Percentiles rank a stretch among this genome's conserved stretches.
These are phyloP conservation scores for Falco naumanni DNA, from an alignment of 2,797 vertebrate species.

Conservation along the genomic window DNA sequence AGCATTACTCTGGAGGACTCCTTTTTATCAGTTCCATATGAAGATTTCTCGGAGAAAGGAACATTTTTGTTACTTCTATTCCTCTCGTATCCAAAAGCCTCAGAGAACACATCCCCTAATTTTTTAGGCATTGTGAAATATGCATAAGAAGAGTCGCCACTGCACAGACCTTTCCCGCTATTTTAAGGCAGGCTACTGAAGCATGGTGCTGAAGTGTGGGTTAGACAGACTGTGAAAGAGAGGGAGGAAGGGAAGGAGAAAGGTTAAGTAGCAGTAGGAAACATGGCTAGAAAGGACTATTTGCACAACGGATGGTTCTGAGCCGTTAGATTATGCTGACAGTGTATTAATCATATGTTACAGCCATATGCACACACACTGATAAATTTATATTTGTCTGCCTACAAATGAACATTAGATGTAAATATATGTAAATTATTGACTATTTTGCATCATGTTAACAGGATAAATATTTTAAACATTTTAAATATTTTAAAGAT, in stretches of 20 bases:
- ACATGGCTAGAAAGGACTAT: slow-evolving; percentile 54
- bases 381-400: slow-evolving; percentile 70
- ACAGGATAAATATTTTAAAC: slow-evolving; percentile 66
- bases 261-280: slow-evolving; percentile 60
- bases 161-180: slow-evolving; percentile 44
- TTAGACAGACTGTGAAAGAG: slow-evolving; percentile 52
- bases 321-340: slow-evolving; percentile 67
- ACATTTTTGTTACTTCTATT: not conserved
- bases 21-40: not conserved
- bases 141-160: not conserved
- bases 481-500: slow-evolving; percentile 46
- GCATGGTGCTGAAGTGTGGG: not conserved
- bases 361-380: slow-evolving; percentile 70
- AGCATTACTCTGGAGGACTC: not conserved
- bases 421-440: slow-evolving; percentile 74
- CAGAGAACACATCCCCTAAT: not conserved
- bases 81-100: not conserved
- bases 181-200: slow-evolving; percentile 55
- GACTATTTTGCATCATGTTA: slow-evolving; percentile 59
- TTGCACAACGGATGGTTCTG: slow-evolving; percentile 67
- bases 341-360: slow-evolving; percentile 74
- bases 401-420: slow-evolving; percentile 71
- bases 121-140: slow-evolving; percentile 19
- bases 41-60: not conserved
- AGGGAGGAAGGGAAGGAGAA: slow-evolving; percentile 45